Evolutionary conservation across 2,113 vertebrate species (phyloP), one percentile per base, ranked within the genome.

Genomic region (Brachyhypopomus occidentalis): DNA sequence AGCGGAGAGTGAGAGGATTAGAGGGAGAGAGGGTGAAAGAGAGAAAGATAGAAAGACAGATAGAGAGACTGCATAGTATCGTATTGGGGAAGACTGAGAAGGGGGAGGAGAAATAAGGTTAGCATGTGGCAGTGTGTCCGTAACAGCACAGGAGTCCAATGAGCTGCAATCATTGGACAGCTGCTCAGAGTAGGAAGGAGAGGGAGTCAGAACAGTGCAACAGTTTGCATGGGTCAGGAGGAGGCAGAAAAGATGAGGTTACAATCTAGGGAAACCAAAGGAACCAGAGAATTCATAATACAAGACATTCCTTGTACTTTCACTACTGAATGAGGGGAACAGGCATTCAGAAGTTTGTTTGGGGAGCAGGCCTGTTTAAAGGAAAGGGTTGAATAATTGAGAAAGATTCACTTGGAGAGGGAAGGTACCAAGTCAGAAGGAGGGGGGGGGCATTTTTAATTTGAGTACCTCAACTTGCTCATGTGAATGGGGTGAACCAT

Each of bases 401-500:
- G 75, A 90, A 89, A 91, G 78, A 89, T 89, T 91, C 82, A 89
- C 82, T 92, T 75, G 92, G 89, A 91, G 87, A 83, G 88, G 90
- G 90, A 90, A 92, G 89, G 88, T 90, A 85, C 89, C 84, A 87
- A 90, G 90, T 92, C 84, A 93, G 84, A 92, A 85, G 88, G 79
- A 88, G 85, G 84, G 84, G 82, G 88, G 88, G 90, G 87, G 90
- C 60, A 90, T 84, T 76, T 76, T 92, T 92, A 89, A 90, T 90
- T 89, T 89, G 72, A 93, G 92, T 94, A 94, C 94, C 94, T 94
- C 94, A 90, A 92, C 82, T 84, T 90, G 77, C 89, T 88, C 81
- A 89, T 89, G 89, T 91, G 90, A 90, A 91, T 86, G 90, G 84
- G 89, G 90, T 88, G 90, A 92, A 91, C 92, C 94, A 94, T 94